These are phyloP conservation scores for Yoshiicerus persimilis DNA, from an alignment of 1,140 invertebrate species.

Conservation along the genomic window DNA sequence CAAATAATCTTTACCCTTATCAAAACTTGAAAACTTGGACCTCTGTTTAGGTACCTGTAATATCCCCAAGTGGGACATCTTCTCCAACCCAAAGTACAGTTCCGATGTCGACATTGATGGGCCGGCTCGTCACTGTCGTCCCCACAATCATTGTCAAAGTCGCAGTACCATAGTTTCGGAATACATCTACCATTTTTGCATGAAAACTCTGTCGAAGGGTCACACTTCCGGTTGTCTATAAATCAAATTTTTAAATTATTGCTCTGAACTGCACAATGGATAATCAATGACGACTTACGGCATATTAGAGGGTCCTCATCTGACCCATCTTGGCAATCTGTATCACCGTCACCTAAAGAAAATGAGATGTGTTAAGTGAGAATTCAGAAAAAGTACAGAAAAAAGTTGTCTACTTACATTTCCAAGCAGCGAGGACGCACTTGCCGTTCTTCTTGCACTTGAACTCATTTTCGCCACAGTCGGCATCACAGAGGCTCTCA, in stretches of 20 bases:
- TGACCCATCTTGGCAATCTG: constrained; percentile 67
- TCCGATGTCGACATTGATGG: constrained; percentile 80
- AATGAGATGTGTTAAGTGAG: neutral
- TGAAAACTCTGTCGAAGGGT: constrained; percentile 77
- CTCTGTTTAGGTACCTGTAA: constrained; percentile 58
- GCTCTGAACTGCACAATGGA: neutral
- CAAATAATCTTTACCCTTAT: neutral
- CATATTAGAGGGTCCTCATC: constrained; percentile 89
- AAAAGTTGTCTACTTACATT: too few relatives aligned
- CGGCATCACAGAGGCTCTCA: constrained; percentile 74
- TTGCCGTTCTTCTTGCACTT: constrained; percentile 87
- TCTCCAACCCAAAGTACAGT: constrained; percentile 89
- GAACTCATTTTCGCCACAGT: constrained; percentile 89
- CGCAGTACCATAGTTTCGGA: constrained; percentile 93
- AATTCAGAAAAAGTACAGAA: constrained; percentile 1
- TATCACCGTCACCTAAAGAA: constrained; percentile 18
- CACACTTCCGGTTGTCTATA: constrained; percentile 76
- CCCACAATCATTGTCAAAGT: constrained; percentile 75
- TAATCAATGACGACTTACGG: constrained; percentile 60
- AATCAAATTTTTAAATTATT: constrained; percentile 33
- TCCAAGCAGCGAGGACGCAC: constrained; percentile 93
- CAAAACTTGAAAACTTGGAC: neutral
- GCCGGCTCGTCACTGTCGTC: constrained; percentile 93
- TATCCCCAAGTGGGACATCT: constrained; percentile 84
- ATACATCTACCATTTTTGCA: constrained; percentile 95